Conservation (phyloP, 2,113 vertebrate species). For the Leucosticte australis region DNA sequence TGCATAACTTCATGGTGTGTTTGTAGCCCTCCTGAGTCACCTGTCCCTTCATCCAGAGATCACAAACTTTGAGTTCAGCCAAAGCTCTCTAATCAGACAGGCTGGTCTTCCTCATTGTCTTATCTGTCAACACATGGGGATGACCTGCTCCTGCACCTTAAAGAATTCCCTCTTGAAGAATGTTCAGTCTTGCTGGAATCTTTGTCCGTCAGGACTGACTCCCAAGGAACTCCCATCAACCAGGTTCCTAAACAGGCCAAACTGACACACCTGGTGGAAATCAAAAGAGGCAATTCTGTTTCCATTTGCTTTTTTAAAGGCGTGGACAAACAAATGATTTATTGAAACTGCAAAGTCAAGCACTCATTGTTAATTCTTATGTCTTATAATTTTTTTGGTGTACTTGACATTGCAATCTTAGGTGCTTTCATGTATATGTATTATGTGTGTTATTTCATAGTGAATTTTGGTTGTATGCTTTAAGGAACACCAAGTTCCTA, state of each 20-base stretch:
- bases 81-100: not conserved
- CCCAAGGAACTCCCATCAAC: not conserved
- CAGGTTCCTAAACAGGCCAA: not conserved
- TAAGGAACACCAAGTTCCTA: not conserved
- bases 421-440: not conserved
- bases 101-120: not conserved
- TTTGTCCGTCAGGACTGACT: not conserved
- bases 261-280: not conserved
- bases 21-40: not conserved
- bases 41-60: not conserved
- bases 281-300: not conserved
- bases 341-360: not conserved
- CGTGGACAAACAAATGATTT: not conserved
- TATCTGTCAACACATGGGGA: not conserved
- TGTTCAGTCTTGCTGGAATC: not conserved
- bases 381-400: not conserved
- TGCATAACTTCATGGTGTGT: not conserved
- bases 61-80: not conserved
- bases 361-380: not conserved
- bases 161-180: not conserved
- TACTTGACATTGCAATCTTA: not conserved
- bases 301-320: not conserved
- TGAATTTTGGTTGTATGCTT: not conserved
- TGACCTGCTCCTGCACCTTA: not conserved
- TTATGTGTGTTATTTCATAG: not conserved